Percentiles rank a stretch among this genome's conserved stretches.
phyloP scores from a whole-genome alignment of 2,888 invertebrate genomes.

The Sipha maydis region DNA sequence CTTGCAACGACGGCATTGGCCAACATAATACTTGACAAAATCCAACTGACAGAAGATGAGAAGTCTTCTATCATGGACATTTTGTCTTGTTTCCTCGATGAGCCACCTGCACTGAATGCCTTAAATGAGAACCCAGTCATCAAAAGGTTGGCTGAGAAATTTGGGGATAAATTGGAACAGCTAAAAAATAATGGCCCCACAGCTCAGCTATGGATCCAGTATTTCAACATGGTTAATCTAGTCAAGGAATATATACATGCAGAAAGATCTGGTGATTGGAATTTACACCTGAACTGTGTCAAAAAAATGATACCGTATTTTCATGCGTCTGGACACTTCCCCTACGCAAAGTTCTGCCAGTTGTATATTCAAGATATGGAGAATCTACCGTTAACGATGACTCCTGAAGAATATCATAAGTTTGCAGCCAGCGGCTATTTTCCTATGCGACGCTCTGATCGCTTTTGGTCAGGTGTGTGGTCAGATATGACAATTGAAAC shows the following conservation, averaged over 20 bases:
- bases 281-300: slow-evolving; percentile 27
- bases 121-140: too few species aligned
- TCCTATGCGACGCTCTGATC: slow-evolving; percentile 57
- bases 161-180: slow-evolving; percentile 4
- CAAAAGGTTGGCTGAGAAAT: too few species aligned
- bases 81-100: too few species aligned
- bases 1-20: slow-evolving; percentile 64
- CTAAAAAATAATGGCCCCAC: slow-evolving; percentile 63
- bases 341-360: slow-evolving; percentile 61
- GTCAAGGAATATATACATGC: slow-evolving; percentile 31
- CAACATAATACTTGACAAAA: too few species aligned
- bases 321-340: slow-evolving; percentile 54
- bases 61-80: too few species aligned
- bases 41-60: too few species aligned
- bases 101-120: too few species aligned
- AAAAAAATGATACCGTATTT: slow-evolving; percentile 44
- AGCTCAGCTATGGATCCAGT: slow-evolving; percentile 65
- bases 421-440: slow-evolving; percentile 63
- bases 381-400: slow-evolving; percentile 64
- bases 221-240: slow-evolving; percentile 65
- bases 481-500: slow-evolving; percentile 66
- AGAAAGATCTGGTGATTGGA: slow-evolving; percentile 39
- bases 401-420: slow-evolving; percentile 64
- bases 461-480: slow-evolving; percentile 62
- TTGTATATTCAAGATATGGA: slow-evolving; percentile 68